Base-by-base conservation (phyloP, 2,888 invertebrate species). In the Melipona beecheii region DNA sequence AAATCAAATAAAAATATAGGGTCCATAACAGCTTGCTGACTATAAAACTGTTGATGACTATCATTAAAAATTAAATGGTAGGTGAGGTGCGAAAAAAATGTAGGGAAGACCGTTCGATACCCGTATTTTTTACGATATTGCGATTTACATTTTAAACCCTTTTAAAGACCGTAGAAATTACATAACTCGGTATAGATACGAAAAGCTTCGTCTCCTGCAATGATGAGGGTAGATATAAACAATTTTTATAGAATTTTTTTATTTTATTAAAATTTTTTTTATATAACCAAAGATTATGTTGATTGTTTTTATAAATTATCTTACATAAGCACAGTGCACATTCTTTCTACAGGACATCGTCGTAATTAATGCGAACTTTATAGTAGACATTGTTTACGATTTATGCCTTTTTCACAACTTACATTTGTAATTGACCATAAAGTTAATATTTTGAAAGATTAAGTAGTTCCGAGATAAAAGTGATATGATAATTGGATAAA, bases 401-500 rank as follows among this genome's bases (percentile, higher is more conserved):
- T 83, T 21, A 87, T 87, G 87, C 87, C 87, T 87, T 87, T 36
- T 84, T 74, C 49, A 81, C 75, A 56, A 62, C 31, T 72, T 71
- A 76, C 43, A 77, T 72, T 68, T 54, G 31, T 70, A 74, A 77
- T 75, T 75, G 52, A 65, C 27, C 49, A 24, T 78, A 71, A 49
- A 68, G n/a, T 43, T 75, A 66, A 58, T 13, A n/a, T 75, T 79
- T 31, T 69, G 17, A n/a, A 56, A 49, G 43, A 56, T 66, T 71
- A 75, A 66, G 15, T 58, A 58, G 31, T 52, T 60, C 6, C 0
- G 21, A 56, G 24, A 21, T 43, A 43, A 64, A 66, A 60, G 31
- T 54, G 27, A 36, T 31, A 24, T 75, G 56, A 31, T 60, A 83
- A 24, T 4, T n/a, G n/a, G n/a, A n/a, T n/a, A n/a, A n/a, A n/a